phyloP scores from a whole-genome alignment of 2,113 vertebrate genomes.

The Istiophorus platypterus region DNA sequence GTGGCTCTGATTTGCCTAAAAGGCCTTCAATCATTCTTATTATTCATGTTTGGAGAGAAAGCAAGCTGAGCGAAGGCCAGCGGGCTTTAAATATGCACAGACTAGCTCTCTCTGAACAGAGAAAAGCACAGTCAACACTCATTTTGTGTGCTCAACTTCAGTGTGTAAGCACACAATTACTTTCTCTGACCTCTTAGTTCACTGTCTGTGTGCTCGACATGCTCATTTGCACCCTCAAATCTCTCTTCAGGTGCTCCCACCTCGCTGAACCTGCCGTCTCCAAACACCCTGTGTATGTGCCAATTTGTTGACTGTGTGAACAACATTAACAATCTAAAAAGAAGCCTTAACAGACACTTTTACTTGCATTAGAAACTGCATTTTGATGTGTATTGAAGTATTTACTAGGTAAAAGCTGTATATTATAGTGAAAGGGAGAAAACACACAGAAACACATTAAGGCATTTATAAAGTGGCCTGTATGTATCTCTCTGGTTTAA shows the following conservation, averaged over 20 bases:
- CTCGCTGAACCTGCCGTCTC: not conserved
- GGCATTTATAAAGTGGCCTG: not conserved
- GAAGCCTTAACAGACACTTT: not conserved
- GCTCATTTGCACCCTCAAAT: not conserved
- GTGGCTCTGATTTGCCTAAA: not conserved
- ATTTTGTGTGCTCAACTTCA: not conserved
- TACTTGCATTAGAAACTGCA: not conserved
- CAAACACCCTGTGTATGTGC: not conserved
- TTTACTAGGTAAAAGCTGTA: not conserved
- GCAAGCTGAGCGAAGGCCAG: not conserved
- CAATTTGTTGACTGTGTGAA: not conserved
- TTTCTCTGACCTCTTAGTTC: conserved; percentile 1
- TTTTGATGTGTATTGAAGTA: not conserved
- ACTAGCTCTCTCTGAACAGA: not conserved
- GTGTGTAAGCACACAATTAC: not conserved
- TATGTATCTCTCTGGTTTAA: not conserved
- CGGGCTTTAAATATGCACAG: not conserved
- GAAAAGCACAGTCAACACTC: not conserved
- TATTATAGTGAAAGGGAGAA: not conserved
- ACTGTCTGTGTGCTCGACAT: not conserved
- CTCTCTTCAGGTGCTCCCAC: not conserved
- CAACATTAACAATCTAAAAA: not conserved
- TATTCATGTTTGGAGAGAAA: not conserved
- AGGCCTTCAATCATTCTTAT: not conserved
- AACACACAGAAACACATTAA: not conserved